A percentile compares a stretch with the other conserved stretches of the same genome.
Conservation (phyloP, 2,113 vertebrate species). For the Corythaeola cristata region DNA sequence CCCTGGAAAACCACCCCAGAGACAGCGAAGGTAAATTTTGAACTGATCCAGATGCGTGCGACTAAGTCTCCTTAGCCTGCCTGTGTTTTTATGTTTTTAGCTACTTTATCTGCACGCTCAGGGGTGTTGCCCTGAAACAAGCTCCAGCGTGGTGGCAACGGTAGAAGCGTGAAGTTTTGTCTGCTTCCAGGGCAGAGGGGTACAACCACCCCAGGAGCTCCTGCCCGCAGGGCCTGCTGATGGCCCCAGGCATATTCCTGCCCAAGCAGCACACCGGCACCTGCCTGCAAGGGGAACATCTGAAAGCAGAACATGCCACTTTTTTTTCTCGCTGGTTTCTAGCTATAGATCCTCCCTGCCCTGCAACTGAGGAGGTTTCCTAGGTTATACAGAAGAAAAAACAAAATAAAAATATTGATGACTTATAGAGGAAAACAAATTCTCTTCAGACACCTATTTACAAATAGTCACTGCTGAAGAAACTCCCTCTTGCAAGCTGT, state of each 20-base stretch:
- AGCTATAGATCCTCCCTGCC: background rate
- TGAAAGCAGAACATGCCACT: background rate
- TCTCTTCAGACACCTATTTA: background rate
- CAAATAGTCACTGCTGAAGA: background rate
- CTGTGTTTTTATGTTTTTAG: background rate
- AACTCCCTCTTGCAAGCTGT: background rate
- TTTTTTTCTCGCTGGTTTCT: background rate
- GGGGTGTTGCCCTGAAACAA: background rate
- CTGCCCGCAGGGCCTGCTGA: accelerated
- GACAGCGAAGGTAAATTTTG: background rate
- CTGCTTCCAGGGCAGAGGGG: background rate
- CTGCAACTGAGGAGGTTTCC: background rate
- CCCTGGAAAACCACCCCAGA: background rate
- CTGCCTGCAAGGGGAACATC: background rate
- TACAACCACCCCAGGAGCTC: background rate
- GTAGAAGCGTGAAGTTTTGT: background rate
- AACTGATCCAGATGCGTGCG: background rate
- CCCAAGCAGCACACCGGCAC: background rate
- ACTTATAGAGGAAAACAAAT: background rate
- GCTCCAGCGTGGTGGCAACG: background rate
- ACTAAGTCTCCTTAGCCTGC: background rate
- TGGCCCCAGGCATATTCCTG: background rate
- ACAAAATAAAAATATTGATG: background rate
- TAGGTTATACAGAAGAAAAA: background rate
- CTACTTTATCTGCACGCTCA: background rate